These are phyloP conservation scores for Stercorarius parasiticus DNA, from an alignment of 2,113 vertebrate genomes.

Conservation along the genomic window DNA sequence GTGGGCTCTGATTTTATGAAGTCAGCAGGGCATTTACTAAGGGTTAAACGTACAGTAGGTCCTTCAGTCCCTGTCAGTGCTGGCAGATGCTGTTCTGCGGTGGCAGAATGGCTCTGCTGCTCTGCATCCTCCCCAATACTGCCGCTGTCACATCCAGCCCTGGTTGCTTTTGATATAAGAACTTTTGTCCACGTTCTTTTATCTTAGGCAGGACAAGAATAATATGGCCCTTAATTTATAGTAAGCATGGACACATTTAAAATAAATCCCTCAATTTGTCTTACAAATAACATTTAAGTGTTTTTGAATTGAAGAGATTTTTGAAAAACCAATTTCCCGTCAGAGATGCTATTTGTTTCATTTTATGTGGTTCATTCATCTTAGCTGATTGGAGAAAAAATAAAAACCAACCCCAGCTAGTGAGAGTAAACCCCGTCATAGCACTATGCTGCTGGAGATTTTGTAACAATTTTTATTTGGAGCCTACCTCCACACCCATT, in stretches of 20 bases:
- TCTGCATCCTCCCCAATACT: neutral
- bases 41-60: neutral
- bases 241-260: conserved; percentile 21
- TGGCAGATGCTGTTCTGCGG: neutral
- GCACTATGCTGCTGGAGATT: neutral
- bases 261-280: conserved; percentile 34
- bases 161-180: neutral
- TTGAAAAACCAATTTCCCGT: conserved; percentile 15
- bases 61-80: neutral
- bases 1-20: neutral
- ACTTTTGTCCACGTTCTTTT: conserved; percentile 16
- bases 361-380: conserved; percentile 54
- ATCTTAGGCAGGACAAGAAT: conserved; percentile 20
- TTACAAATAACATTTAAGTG: conserved; percentile 41
- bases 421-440: neutral
- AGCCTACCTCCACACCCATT: neutral
- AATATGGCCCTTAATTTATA: conserved; percentile 22
- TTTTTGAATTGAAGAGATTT: conserved; percentile 44
- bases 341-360: conserved; percentile 41
- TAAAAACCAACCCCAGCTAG: neutral
- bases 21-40: neutral
- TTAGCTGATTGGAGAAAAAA: conserved; percentile 32
- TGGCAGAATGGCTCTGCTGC: neutral
- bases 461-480: neutral
- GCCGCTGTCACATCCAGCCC: neutral